Evolutionary conservation across 1,140 invertebrate genomes (phyloP).

Genomic region (Helicoverpa zea): DNA sequence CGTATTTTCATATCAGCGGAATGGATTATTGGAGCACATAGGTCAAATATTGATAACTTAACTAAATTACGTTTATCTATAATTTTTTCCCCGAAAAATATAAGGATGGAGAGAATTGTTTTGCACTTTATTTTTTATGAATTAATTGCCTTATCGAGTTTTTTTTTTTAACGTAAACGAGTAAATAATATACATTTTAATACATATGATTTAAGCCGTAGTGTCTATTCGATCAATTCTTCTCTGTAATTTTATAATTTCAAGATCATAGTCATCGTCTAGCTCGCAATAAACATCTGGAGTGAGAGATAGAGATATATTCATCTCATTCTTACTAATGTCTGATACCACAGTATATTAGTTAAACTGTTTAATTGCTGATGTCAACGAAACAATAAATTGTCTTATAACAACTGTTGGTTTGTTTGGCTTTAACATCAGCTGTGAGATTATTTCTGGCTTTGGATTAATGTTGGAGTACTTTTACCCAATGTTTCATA

Average conservation of each 20-base stretch:
- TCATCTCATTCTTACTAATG: conserved; percentile 31
- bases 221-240: neutral
- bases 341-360: conserved; percentile 30
- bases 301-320: neutral
- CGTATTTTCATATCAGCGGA: neutral
- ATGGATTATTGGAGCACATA: conserved; percentile 34
- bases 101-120: neutral
- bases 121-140: neutral
- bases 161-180: too few species aligned
- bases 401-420: conserved; percentile 37
- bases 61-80: conserved; percentile 2
- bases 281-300: neutral
- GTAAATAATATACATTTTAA: too few species aligned
- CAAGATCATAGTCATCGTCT: conserved; percentile 19
- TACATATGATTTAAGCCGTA: neutral
- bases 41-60: conserved; percentile 27
- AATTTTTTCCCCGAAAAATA: neutral
- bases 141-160: neutral
- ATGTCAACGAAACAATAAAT: conserved; percentile 53
- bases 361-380: conserved; percentile 63
- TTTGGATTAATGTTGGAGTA: neutral
- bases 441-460: conserved; percentile 15
- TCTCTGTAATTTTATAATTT: conserved; percentile 9
- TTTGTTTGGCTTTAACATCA: conserved; percentile 29
- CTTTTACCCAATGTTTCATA: neutral